These are phyloP conservation scores for Drosophila novamexicana DNA, from an alignment of 1,140 invertebrate genomes.

Conservation along the genomic window DNA sequence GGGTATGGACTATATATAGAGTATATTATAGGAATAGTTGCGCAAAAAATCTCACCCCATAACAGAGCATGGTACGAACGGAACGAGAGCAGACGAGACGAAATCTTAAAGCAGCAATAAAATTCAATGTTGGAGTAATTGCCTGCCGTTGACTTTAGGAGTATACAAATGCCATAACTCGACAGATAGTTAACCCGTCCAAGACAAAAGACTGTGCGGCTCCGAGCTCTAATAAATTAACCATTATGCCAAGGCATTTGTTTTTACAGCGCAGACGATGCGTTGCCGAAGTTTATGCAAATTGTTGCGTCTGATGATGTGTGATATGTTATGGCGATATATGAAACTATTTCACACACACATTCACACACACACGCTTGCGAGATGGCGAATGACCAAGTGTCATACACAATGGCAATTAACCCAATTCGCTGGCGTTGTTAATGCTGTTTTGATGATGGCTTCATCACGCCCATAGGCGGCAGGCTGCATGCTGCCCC, in stretches of 20 bases:
- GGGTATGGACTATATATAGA: too few relatives aligned
- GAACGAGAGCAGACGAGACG: constrained; percentile 28
- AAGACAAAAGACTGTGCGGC: constrained; percentile 2
- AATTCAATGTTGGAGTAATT: constrained; percentile 70
- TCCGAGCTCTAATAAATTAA: constrained; percentile 54
- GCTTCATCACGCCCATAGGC: constrained; percentile 24
- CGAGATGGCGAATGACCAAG: constrained; percentile 46
- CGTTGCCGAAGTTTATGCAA: constrained; percentile 61
- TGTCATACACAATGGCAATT: constrained; percentile 70
- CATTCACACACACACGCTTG: background rate
- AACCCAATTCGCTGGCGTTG: constrained; percentile 68
- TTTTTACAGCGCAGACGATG: constrained; percentile 62
- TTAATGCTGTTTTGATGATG: constrained; percentile 59
- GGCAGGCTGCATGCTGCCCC: constrained; percentile 5
- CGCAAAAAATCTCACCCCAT: background rate
- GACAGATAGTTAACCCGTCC: constrained; percentile 17
- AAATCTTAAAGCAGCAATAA: constrained; percentile 50
- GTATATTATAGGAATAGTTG: background rate
- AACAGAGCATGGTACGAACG: background rate
- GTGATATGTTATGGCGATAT: constrained; percentile 41
- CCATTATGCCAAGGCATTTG: constrained; percentile 67
- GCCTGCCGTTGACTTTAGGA: constrained; percentile 50
- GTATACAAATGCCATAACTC: constrained; percentile 66
- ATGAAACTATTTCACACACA: background rate
- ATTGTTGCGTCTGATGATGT: constrained; percentile 58